Base-by-base conservation (phyloP, 2,888 invertebrate species). In the Megaustenia siamemsis region DNA sequence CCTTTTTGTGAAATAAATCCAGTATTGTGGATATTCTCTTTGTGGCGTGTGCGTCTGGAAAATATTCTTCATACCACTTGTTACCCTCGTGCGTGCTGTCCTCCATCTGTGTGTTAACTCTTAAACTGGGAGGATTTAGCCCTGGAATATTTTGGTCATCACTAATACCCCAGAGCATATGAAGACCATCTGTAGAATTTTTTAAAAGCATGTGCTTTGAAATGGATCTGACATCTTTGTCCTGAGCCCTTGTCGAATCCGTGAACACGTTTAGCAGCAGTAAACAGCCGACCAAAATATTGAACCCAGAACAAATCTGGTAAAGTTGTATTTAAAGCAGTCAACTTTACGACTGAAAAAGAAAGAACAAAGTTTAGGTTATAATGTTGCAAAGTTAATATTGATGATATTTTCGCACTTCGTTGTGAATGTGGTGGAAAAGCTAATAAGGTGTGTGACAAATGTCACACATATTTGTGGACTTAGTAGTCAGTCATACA, bases 301-400 rank as follows among this genome's bases (percentile, higher is more conserved):
- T 18, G 77, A 77, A 4, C 77, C 77, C 1, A 60, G 10, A 0
- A 60, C 40, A 40, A 40, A 77, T 43, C 60, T 43, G n/a, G 38
- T 28, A 60, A 77, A 77, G 45, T n/a, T 77, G 77, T 56, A 56
- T 24, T 40, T 56, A 12, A 56, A 35, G 32, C 60, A 77, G 38
- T 77, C 77, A 77, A 77, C n/a, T 40, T 56, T 38, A n/a, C 60
- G 77, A 60, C 77, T 77, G 77, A 40, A 60, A 60, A 24, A n/a
- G 12, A 73, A 45, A 10, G 28, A 77, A 38, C 56, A 32, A 73
- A 45, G n/a, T n/a, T n/a, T n/a, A n/a, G n/a, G n/a, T n/a, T n/a
- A n/a, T n/a, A n/a, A n/a, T n/a, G n/a, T n/a, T n/a, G n/a, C n/a
- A n/a, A n/a, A n/a, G n/a, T n/a, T n/a, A n/a, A n/a, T n/a, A n/a